Evolutionary conservation across 2,888 invertebrate species (phyloP).

Genomic region (Lepidocyrtinus sp.): DNA sequence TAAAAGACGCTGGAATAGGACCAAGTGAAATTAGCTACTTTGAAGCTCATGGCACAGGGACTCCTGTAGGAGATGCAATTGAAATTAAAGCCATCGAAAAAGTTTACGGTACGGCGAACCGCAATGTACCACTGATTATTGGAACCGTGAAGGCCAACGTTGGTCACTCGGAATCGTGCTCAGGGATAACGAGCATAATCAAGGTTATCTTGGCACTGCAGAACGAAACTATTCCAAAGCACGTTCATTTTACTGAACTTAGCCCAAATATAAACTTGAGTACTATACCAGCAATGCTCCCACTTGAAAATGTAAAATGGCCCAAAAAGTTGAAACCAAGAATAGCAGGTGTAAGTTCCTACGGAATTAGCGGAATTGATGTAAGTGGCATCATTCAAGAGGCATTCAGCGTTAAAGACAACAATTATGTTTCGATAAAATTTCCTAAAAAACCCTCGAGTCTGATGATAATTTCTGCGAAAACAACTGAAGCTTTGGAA

Average conservation of each 20-base stretch:
- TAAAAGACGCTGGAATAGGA: conserved; percentile 79
- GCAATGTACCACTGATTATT: conserved; percentile 35
- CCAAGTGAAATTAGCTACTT: conserved; percentile 22
- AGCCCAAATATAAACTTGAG: conserved; percentile 49
- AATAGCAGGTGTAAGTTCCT: conserved; percentile 57
- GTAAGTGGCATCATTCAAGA: conserved; percentile 46
- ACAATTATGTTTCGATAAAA: neutral
- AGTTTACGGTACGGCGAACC: conserved; percentile 6
- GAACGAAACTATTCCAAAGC: conserved; percentile 43
- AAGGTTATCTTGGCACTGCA: conserved; percentile 43
- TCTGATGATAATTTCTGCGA: conserved; percentile 42
- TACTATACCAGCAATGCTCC: conserved; percentile 50
- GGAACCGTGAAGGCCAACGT: conserved; percentile 56
- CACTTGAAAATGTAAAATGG: conserved; percentile 38
- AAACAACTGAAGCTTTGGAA: conserved; percentile 37
- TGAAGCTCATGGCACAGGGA: conserved; percentile 96
- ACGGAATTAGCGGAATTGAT: conserved; percentile 53
- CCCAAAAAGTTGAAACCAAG: neutral
- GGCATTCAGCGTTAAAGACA: too few relatives aligned
- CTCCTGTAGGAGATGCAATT: conserved; percentile 76
- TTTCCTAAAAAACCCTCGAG: neutral
- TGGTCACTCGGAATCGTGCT: conserved; percentile 54
- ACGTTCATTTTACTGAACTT: conserved; percentile 33
- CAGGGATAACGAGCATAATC: conserved; percentile 45
- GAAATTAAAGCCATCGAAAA: conserved; percentile 29